A percentile compares a stretch with the other conserved stretches of the same genome.
phyloP scores from a whole-genome alignment of 1,140 invertebrate species.

The Trichonephila inaurata region DNA sequence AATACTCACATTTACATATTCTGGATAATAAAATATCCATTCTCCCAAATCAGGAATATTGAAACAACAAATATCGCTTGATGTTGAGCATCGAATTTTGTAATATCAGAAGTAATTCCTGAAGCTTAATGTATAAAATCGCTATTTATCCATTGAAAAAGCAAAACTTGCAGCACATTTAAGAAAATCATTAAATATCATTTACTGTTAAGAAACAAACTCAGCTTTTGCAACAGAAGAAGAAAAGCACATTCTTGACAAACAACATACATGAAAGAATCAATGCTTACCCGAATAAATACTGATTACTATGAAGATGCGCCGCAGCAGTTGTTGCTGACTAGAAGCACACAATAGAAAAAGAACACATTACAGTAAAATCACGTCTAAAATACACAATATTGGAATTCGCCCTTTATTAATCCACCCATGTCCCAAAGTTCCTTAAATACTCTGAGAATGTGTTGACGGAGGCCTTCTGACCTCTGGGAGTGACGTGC shows the following conservation, averaged over 20 bases:
- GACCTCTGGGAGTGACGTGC: not conserved
- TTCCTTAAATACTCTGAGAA: not conserved
- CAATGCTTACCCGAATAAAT: constrained; percentile 18
- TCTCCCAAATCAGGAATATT: too few relatives aligned
- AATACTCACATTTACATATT: too few relatives aligned
- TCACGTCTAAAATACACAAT: not conserved
- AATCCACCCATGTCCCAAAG: not conserved
- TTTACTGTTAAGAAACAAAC: not conserved
- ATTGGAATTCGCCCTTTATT: constrained; percentile 8
- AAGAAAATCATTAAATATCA: too few relatives aligned
- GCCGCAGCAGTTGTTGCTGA: not conserved
- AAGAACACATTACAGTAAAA: not conserved
- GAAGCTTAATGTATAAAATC: too few relatives aligned
- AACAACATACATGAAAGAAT: not conserved
- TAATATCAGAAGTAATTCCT: too few relatives aligned
- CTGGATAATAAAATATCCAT: too few relatives aligned
- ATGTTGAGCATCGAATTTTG: too few relatives aligned
- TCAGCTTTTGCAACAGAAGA: not conserved
- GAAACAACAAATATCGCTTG: too few relatives aligned
- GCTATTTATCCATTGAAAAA: too few relatives aligned
- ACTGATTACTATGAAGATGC: not conserved
- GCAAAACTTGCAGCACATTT: too few relatives aligned
- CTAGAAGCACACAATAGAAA: not conserved
- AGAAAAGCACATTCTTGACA: not conserved
- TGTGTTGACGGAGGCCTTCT: constrained; percentile 2